phyloP scores from a whole-genome alignment of 2,888 invertebrate species.

The Spisula solida region DNA sequence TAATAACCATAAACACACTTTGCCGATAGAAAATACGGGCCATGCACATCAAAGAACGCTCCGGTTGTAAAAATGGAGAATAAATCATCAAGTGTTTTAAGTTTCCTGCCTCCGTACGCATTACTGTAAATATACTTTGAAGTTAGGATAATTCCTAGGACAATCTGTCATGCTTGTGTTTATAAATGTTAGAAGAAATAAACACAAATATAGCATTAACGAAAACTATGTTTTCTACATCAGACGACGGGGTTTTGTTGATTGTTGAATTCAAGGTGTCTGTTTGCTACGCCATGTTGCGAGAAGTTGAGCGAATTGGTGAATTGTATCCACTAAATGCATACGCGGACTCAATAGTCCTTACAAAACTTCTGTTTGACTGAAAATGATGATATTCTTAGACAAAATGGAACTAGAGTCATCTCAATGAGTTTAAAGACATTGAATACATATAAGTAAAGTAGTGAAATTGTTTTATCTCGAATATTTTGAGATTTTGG shows the following conservation, averaged over 20 bases:
- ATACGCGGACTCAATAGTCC: too few species aligned
- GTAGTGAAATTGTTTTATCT: too few species aligned
- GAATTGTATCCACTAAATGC: too few species aligned
- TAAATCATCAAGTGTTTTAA: slow-evolving; percentile 47
- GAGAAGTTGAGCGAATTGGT: background rate
- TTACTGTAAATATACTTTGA: slow-evolving; percentile 37
- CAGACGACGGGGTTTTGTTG: background rate
- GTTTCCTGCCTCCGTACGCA: slow-evolving; percentile 30
- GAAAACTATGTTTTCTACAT: background rate
- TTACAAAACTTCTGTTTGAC: too few species aligned
- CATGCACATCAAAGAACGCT: slow-evolving; percentile 35
- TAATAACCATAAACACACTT: slow-evolving; percentile 41
- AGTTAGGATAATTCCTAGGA: slow-evolving; percentile 26
- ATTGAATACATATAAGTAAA: too few species aligned
- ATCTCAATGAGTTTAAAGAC: too few species aligned
- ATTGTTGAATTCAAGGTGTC: background rate
- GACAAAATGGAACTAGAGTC: too few species aligned
- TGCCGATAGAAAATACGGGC: slow-evolving; percentile 28
- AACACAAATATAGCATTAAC: slow-evolving; percentile 7
- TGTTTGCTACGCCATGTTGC: background rate
- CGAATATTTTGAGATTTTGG: too few species aligned
- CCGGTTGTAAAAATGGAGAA: slow-evolving; percentile 25
- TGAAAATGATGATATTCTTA: too few species aligned
- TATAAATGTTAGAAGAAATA: background rate
- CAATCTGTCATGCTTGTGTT: slow-evolving; percentile 42